A percentile compares a stretch with the other conserved stretches of the same genome.
Evolutionary conservation across 2,888 invertebrate species (phyloP).

Genomic region (Coelopa pilipes): DNA sequence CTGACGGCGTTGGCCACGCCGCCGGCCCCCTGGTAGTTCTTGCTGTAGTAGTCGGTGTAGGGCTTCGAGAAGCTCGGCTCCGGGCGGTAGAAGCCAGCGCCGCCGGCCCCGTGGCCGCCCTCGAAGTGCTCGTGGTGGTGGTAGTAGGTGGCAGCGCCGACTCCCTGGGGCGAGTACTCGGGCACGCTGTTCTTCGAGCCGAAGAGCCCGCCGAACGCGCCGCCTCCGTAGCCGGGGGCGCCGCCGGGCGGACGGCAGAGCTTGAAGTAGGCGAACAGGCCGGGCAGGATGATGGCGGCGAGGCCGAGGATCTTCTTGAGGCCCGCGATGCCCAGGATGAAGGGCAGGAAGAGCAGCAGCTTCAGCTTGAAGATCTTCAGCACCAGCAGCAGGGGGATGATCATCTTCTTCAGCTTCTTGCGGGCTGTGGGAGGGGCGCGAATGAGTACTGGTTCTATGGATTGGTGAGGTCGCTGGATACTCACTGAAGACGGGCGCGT

Average conservation of each 20-base stretch:
- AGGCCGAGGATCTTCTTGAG: slow-evolving; percentile 87
- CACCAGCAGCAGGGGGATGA: slow-evolving; percentile 83
- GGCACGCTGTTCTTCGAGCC: slow-evolving; percentile 64
- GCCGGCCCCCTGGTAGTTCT: slow-evolving; percentile 61
- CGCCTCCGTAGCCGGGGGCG: slow-evolving; percentile 66
- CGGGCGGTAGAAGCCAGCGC: slow-evolving; percentile 54
- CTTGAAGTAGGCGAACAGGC: slow-evolving; percentile 86
- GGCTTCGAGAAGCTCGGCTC: slow-evolving; percentile 63
- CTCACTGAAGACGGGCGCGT: slow-evolving; percentile 83
- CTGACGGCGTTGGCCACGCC: slow-evolving; percentile 68
- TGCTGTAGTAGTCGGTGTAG: slow-evolving; percentile 67
- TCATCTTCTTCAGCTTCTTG: slow-evolving; percentile 82
- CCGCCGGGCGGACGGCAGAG: slow-evolving; percentile 78
- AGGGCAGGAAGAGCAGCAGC: slow-evolving; percentile 81
- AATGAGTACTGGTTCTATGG: neutral
- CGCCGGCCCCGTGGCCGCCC: slow-evolving; percentile 43
- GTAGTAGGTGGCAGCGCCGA: slow-evolving; percentile 74
- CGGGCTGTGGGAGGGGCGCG: slow-evolving; percentile 71
- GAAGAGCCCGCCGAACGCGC: slow-evolving; percentile 59
- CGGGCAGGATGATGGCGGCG: slow-evolving; percentile 81
- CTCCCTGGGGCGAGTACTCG: slow-evolving; percentile 80
- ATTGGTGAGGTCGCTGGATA: slow-evolving; percentile 49
- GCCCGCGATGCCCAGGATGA: slow-evolving; percentile 84
- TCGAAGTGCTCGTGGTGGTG: slow-evolving; percentile 67
- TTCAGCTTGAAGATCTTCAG: slow-evolving; percentile 87